A percentile compares a stretch with the other conserved stretches of the same genome.
Conservation (phyloP, 2,888 invertebrate species). For the Palloptera scutellata region DNA sequence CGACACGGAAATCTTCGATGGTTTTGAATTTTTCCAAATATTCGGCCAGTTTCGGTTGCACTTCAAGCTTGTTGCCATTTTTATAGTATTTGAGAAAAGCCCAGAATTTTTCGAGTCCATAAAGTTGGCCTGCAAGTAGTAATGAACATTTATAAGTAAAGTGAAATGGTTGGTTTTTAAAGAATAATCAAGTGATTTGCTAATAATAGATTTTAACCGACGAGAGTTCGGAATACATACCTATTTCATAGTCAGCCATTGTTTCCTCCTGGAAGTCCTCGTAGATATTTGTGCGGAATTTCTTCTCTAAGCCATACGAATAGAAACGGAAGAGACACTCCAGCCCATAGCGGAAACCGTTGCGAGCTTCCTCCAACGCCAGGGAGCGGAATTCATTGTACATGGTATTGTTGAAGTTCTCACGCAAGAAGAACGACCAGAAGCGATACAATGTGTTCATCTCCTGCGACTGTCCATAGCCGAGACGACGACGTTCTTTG, state of each 20-base stretch:
- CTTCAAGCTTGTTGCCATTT: conserved; percentile 76
- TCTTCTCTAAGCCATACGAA: conserved; percentile 96
- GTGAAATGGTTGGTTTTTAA: not conserved
- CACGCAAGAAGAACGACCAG: conserved; percentile 99
- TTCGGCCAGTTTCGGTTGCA: conserved; percentile 76
- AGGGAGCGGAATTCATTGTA: conserved; percentile 91
- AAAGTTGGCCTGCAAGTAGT: conserved; percentile 79
- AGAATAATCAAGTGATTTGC: not conserved
- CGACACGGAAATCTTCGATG: conserved; percentile 88
- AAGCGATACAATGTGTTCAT: conserved; percentile 99
- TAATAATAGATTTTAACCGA: too few relatives aligned
- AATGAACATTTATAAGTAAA: not conserved
- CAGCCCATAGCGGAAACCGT: conserved; percentile 88
- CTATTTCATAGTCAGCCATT: conserved; percentile 85
- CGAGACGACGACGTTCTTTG: conserved; percentile 89
- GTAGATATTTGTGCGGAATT: conserved; percentile 94
- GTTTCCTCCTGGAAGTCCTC: conserved; percentile 96
- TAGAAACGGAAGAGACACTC: conserved; percentile 94
- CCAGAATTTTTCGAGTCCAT: conserved; percentile 99
- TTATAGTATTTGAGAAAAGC: conserved; percentile 97
- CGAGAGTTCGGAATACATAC: conserved; percentile 65
- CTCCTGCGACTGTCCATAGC: conserved; percentile 95
- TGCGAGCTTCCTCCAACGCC: conserved; percentile 92
- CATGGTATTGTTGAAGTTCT: conserved; percentile 98
- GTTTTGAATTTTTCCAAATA: conserved; percentile 82